Percentiles rank a stretch among this genome's conserved stretches.
phyloP scores from a whole-genome alignment of 2,797 vertebrate species.

The Paedocypris micromegethes region DNA sequence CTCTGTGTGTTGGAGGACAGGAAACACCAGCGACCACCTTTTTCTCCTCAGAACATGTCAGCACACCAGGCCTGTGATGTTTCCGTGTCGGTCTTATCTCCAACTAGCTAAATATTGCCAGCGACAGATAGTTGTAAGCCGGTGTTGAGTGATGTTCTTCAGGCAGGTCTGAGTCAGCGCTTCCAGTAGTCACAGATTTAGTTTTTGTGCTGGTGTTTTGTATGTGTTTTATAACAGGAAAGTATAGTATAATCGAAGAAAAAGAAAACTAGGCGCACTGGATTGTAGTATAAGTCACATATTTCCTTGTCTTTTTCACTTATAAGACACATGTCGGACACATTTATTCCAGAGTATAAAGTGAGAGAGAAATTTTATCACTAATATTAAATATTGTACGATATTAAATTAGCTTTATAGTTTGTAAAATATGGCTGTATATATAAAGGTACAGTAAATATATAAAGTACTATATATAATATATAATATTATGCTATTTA shows the following conservation, averaged over 20 bases:
- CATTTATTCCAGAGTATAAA: too few species aligned
- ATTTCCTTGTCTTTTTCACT: too few species aligned
- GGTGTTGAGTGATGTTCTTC: conserved; percentile 22
- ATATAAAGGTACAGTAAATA: too few species aligned
- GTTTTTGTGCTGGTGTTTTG: not conserved
- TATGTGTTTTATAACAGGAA: not conserved
- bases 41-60: conserved; percentile 22
- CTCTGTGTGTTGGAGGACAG: not conserved
- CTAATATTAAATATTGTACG: too few species aligned
- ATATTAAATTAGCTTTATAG: too few species aligned
- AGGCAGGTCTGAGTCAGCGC: not conserved
- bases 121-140: conserved; percentile 6
- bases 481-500: too few species aligned
- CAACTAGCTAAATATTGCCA: conserved; percentile 21
- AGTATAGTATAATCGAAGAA: not conserved
- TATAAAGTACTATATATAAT: too few species aligned
- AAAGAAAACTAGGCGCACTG: too few species aligned
- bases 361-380: too few species aligned
- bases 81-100: conserved; percentile 31
- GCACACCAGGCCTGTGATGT: conserved; percentile 31
- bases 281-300: too few species aligned
- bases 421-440: too few species aligned
- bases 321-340: too few species aligned
- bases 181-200: not conserved
- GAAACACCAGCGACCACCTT: conserved; percentile 23